phyloP scores from a whole-genome alignment of 1,140 invertebrate species.

The Pomacea maculata region DNA sequence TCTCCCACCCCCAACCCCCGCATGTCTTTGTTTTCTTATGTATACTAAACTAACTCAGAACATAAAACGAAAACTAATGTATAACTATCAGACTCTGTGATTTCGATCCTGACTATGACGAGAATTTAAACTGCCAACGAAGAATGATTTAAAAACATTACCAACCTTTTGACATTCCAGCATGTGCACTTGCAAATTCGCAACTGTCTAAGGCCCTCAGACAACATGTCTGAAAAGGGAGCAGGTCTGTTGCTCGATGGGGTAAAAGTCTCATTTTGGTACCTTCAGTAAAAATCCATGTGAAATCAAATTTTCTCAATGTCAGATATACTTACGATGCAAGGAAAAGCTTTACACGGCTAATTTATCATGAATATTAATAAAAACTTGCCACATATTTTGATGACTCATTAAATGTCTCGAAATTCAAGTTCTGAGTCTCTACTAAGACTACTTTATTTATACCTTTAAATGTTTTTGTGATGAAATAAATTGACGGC shows the following conservation, averaged over 20 bases:
- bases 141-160: too few species aligned
- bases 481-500: not conserved
- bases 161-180: slow-evolving; percentile 13
- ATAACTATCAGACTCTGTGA: too few species aligned
- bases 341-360: not conserved
- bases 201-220: slow-evolving; percentile 6
- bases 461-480: not conserved
- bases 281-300: not conserved
- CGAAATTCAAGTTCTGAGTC: not conserved
- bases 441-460: too few species aligned
- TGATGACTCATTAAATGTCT: not conserved
- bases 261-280: slow-evolving; percentile 13
- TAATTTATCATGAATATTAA: not conserved
- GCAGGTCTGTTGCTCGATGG: not conserved
- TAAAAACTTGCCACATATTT: not conserved
- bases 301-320: not conserved
- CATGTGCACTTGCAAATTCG: slow-evolving; percentile 12
- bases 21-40: too few species aligned
- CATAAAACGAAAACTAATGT: too few species aligned
- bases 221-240: slow-evolving; percentile 18
- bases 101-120: too few species aligned
- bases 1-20: too few species aligned
- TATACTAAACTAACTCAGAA: too few species aligned
- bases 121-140: too few species aligned
- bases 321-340: not conserved